Conservation (phyloP, 2,797 vertebrate genomes). For the Silurus aristotelis region DNA sequence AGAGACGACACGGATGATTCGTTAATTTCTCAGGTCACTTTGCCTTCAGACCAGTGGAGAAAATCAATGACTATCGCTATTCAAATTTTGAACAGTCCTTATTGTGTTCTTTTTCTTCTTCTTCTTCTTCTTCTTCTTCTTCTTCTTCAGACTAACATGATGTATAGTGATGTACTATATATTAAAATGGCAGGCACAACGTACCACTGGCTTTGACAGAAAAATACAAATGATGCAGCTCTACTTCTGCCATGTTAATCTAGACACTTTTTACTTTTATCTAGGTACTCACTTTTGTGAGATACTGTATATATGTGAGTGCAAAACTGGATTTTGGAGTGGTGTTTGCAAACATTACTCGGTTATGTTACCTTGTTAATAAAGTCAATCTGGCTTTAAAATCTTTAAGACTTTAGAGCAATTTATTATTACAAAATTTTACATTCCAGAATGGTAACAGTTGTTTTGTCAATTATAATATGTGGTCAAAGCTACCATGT, state of each 20-base stretch:
- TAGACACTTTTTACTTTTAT: not conserved
- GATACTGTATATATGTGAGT: too few relatives aligned
- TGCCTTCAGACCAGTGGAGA: not conserved
- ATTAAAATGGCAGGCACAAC: constrained; percentile 32
- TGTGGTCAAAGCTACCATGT: not conserved
- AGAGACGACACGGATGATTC: not conserved
- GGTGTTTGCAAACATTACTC: too few relatives aligned
- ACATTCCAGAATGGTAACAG: not conserved
- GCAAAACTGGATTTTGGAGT: too few relatives aligned
- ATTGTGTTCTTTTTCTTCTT: not conserved
- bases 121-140: not conserved
- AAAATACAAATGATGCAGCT: constrained; percentile 31
- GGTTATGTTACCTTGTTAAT: too few relatives aligned
- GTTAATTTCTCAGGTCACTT: constrained; percentile 5
- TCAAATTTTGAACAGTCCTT: too few relatives aligned
- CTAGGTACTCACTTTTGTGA: too few relatives aligned
- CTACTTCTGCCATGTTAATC: not conserved
- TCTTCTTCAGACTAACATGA: not conserved
- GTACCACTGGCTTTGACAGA: constrained; percentile 40
- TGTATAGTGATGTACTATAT: constrained; percentile 26
- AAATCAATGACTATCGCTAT: not conserved
- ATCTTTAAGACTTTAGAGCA: too few relatives aligned
- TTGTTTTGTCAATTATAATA: not conserved
- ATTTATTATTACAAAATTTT: too few relatives aligned
- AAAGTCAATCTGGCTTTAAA: too few relatives aligned